Percentiles rank a stretch among this genome's conserved stretches.
Evolutionary conservation across 2,113 vertebrate species (phyloP).

Genomic region (Thinocorus orbignyianus): DNA sequence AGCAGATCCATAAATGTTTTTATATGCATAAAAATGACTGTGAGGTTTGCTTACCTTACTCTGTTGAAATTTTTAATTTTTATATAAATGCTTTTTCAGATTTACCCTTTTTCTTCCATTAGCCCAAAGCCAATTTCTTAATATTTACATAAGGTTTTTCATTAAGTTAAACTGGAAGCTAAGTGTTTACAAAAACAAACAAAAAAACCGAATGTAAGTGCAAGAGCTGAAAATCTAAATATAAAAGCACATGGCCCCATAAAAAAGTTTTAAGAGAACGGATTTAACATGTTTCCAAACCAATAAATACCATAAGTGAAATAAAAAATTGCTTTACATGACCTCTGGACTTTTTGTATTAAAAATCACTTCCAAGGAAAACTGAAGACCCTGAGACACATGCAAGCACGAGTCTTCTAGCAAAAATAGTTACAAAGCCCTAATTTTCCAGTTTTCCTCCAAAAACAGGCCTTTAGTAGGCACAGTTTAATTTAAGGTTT

Average conservation of each 20-base stretch:
- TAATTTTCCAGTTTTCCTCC: constrained; percentile 71
- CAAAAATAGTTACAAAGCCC: constrained; percentile 65
- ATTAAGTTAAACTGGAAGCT: constrained; percentile 51
- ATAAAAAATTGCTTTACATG: constrained; percentile 42
- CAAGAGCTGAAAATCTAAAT: constrained; percentile 60
- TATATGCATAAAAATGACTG: constrained; percentile 3
- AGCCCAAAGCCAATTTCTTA: not conserved
- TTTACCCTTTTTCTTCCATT: not conserved
- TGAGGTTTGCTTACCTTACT: constrained; percentile 34
- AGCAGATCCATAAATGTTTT: not conserved
- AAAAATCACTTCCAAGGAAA: constrained; percentile 69
- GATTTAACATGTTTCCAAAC: constrained; percentile 56
- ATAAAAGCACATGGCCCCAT: constrained; percentile 53
- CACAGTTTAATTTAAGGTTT: constrained; percentile 63
- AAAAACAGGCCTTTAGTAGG: constrained; percentile 64
- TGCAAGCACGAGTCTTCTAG: constrained; percentile 70
- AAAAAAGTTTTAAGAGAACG: constrained; percentile 39
- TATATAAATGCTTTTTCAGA: constrained; percentile 31
- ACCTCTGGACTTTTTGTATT: constrained; percentile 61
- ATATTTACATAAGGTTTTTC: constrained; percentile 55
- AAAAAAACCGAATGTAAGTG: not conserved
- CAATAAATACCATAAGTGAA: constrained; percentile 64
- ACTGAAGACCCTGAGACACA: constrained; percentile 70
- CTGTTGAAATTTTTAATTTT: not conserved
- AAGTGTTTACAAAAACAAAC: constrained; percentile 48